Conservation (phyloP, 2,797 vertebrate genomes). For the Chrosomus eos region DNA sequence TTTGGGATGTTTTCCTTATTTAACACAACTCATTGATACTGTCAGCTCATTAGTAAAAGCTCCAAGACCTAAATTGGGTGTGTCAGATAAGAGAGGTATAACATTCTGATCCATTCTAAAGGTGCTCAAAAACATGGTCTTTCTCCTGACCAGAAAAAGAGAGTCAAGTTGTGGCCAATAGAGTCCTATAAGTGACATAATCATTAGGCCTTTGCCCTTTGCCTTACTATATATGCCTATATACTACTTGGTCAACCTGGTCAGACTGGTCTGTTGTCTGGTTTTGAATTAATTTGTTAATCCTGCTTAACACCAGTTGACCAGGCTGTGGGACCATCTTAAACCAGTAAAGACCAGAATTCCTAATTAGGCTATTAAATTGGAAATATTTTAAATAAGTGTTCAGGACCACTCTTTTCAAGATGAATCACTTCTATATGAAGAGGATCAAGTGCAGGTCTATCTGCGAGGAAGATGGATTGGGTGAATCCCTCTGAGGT, state of each 20-base stretch:
- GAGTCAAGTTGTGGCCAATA: slow-evolving; percentile 66
- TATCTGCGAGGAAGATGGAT: neutral
- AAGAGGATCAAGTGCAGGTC: slow-evolving; percentile 15
- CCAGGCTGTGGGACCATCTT: neutral
- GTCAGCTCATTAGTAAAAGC: neutral
- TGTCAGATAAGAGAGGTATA: neutral
- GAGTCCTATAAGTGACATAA: slow-evolving; percentile 74
- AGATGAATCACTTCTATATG: neutral
- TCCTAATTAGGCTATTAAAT: neutral
- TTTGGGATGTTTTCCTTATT: neutral
- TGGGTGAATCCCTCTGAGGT: slow-evolving; percentile 3
- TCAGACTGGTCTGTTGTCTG: neutral
- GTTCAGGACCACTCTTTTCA: neutral
- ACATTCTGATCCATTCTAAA: neutral
- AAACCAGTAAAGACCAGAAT: neutral
- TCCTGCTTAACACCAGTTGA: neutral
- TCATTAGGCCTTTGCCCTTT: slow-evolving; percentile 68
- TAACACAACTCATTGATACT: neutral
- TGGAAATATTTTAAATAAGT: neutral
- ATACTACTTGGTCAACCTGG: neutral
- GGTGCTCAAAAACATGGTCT: neutral
- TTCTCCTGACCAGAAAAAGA: slow-evolving; percentile 4
- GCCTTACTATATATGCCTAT: slow-evolving; percentile 5
- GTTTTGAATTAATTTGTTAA: neutral
- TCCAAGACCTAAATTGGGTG: neutral